Percentiles rank a stretch among this genome's conserved stretches.
Evolutionary conservation across 2,797 vertebrate genomes (phyloP).

Genomic region (Eutrigla gurnardus): DNA sequence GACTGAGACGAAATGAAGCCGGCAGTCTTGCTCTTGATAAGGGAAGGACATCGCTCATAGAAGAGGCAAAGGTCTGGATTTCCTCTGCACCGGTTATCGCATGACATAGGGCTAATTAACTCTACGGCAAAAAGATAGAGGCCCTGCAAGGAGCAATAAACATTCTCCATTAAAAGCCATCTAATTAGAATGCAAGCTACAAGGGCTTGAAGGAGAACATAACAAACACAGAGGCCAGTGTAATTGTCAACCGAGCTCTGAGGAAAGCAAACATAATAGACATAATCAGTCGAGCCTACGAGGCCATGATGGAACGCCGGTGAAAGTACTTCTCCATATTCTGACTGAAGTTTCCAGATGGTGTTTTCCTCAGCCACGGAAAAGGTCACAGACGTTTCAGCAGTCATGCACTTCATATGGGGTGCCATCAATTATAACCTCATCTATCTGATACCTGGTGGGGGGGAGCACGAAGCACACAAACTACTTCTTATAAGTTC

Average conservation of each 20-base stretch:
- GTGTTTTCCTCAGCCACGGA: constrained; percentile 46
- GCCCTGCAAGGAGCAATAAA: constrained; percentile 78
- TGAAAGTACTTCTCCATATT: constrained; percentile 53
- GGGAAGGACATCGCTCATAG: constrained; percentile 49
- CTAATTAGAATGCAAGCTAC: constrained; percentile 81
- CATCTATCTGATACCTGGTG: constrained; percentile 51
- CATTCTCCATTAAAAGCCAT: constrained; percentile 76
- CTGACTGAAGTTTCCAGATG: constrained; percentile 59
- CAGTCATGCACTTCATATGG: constrained; percentile 50
- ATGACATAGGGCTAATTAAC: constrained; percentile 77
- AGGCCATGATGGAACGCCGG: constrained; percentile 60
- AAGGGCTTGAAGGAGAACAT: constrained; percentile 76
- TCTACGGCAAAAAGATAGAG: constrained; percentile 68
- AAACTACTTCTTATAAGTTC: neutral
- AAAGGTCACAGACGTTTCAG: constrained; percentile 72
- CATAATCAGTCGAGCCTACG: constrained; percentile 61
- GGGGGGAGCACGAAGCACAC: constrained; percentile 34
- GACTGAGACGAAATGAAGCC: constrained; percentile 4
- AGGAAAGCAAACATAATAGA: constrained; percentile 72
- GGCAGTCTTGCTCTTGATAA: constrained; percentile 22
- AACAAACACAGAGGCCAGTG: constrained; percentile 74
- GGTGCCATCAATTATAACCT: constrained; percentile 63
- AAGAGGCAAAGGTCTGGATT: constrained; percentile 51
- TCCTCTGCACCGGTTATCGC: constrained; percentile 71
- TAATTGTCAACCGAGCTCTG: constrained; percentile 72